Percentiles rank a stretch among this genome's conserved stretches.
Evolutionary conservation across 2,797 vertebrate species (phyloP).

Genomic region (Onychomys arenicola): DNA sequence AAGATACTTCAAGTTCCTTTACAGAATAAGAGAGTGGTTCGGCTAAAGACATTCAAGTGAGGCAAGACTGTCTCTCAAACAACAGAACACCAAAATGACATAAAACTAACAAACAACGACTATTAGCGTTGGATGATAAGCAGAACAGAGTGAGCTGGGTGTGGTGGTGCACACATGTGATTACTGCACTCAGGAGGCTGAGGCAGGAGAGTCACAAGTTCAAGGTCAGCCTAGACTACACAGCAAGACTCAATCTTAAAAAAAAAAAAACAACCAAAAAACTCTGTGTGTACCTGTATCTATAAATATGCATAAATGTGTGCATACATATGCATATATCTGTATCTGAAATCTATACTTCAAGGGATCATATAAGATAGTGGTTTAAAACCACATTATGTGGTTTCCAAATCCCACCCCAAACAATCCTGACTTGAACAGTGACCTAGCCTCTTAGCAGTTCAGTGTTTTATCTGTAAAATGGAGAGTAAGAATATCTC

Average conservation of each 20-base stretch:
- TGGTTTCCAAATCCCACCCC: slow-evolving; percentile 35
- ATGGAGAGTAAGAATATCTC: neutral
- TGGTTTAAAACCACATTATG: neutral
- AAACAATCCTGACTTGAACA: slow-evolving; percentile 12
- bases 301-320: neutral
- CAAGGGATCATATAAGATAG: neutral
- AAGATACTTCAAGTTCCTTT: neutral
- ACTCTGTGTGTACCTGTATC: neutral
- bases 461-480: slow-evolving; percentile 14
- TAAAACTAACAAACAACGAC: neutral
- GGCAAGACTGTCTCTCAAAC: neutral
- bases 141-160: neutral
- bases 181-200: neutral
- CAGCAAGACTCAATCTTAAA: neutral
- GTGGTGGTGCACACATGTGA: neutral
- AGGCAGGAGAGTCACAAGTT: neutral
- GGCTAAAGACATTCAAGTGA: slow-evolving; percentile 22
- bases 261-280: too few relatives aligned
- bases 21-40: neutral
- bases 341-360: neutral
- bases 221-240: neutral
- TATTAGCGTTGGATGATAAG: slow-evolving; percentile 12
- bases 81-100: neutral
- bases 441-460: neutral
- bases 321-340: neutral